Conservation (phyloP, 2,888 invertebrate species). For the Spilosoma lubricipeda region DNA sequence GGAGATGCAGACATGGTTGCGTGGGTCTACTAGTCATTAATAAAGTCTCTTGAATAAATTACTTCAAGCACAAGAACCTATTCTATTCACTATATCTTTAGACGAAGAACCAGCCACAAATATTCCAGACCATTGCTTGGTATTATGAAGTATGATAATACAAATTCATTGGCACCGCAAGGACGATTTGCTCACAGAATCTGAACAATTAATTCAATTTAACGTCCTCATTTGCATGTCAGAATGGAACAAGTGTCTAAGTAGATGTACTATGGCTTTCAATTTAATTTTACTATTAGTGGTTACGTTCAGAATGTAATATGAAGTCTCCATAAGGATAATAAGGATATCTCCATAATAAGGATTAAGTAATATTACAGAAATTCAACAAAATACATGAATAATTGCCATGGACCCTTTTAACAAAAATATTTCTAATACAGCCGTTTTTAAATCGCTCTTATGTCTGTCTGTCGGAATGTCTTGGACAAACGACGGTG, state of each 20-base stretch:
- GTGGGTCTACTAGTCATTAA: too few relatives aligned
- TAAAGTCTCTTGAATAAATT: too few relatives aligned
- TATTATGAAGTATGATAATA: conserved; percentile 49
- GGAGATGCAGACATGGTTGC: too few relatives aligned
- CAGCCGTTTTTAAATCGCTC: not conserved
- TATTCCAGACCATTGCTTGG: conserved; percentile 25
- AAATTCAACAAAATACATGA: not conserved
- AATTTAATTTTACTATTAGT: conserved; percentile 27
- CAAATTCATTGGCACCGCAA: conserved; percentile 58
- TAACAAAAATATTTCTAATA: not conserved
- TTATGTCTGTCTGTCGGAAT: not conserved
- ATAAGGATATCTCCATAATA: too few relatives aligned
- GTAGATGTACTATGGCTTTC: conserved; percentile 26
- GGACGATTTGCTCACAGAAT: conserved; percentile 59
- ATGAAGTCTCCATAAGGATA: too few relatives aligned
- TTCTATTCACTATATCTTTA: not conserved
- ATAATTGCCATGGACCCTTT: not conserved
- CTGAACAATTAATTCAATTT: conserved; percentile 65
- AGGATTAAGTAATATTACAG: too few relatives aligned
- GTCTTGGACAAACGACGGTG: not conserved
- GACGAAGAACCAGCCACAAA: conserved; percentile 12
- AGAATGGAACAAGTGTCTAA: conserved; percentile 45
- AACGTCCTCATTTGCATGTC: conserved; percentile 65
- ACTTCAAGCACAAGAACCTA: not conserved
- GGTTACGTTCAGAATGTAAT: not conserved